A percentile compares a stretch with the other conserved stretches of the same genome.
Conservation (phyloP, 2,888 invertebrate species). For the Ceriagrion tenellum region DNA sequence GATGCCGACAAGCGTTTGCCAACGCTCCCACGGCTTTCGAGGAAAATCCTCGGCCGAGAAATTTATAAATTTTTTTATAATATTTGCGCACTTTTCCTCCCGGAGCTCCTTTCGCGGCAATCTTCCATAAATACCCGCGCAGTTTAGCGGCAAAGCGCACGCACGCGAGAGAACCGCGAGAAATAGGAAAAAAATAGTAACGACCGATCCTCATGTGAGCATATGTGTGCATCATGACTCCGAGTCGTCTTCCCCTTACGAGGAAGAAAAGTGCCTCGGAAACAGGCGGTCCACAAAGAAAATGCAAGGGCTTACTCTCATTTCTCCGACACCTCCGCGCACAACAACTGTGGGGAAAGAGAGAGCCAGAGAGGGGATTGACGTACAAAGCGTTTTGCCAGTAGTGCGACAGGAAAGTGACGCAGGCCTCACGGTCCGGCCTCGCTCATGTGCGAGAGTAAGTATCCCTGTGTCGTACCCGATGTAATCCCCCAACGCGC, state of each 20-base stretch:
- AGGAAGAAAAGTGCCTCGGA: not conserved
- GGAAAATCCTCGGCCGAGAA: not conserved
- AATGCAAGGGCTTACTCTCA: conserved; percentile 12
- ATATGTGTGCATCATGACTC: not conserved
- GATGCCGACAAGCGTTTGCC: not conserved
- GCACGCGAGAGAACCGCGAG: not conserved
- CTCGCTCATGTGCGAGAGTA: not conserved
- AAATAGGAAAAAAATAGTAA: not conserved
- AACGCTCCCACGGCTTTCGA: not conserved
- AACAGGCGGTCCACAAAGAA: not conserved
- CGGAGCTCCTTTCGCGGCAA: not conserved
- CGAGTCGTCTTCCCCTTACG: not conserved
- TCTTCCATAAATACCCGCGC: not conserved
- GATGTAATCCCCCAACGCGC: conserved; percentile 56
- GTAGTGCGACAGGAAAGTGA: conserved; percentile 3
- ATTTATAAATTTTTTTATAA: not conserved
- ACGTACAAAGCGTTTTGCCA: not conserved
- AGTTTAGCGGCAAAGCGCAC: not conserved
- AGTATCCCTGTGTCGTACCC: conserved; percentile 52
- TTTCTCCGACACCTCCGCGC: not conserved
- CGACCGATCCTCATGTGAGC: not conserved
- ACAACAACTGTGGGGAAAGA: not conserved
- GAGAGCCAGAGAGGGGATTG: not conserved
- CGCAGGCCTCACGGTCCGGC: not conserved
- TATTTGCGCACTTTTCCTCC: not conserved